Conservation (phyloP, 1,140 invertebrate genomes). For the Hyles vespertilio region DNA sequence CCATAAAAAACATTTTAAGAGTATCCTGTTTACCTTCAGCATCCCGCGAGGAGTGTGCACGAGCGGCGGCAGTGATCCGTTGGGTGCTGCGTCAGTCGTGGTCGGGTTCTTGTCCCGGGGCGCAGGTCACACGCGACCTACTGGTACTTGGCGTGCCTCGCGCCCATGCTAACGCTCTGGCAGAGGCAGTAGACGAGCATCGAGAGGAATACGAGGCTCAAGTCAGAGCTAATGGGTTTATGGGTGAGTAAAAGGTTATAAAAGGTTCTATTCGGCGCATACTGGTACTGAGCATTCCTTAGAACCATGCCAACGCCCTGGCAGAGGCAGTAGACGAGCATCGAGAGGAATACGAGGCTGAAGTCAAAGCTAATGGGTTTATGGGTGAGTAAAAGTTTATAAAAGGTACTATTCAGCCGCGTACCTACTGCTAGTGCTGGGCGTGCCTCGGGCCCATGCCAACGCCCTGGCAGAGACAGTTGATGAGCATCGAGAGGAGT, state of each 20-base stretch:
- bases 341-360: slow-evolving; percentile 31
- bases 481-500: slow-evolving; percentile 31
- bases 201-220: slow-evolving; percentile 34
- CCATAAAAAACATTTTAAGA: neutral
- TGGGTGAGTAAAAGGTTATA: slow-evolving; percentile 46
- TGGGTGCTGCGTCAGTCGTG: slow-evolving; percentile 55
- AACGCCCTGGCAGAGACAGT: slow-evolving; percentile 47
- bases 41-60: slow-evolving; percentile 56
- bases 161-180: slow-evolving; percentile 50
- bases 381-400: slow-evolving; percentile 35
- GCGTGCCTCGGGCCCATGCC: slow-evolving; percentile 54
- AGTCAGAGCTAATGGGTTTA: slow-evolving; percentile 41
- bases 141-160: slow-evolving; percentile 57
- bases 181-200: slow-evolving; percentile 39
- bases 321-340: slow-evolving; percentile 42
- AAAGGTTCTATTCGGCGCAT: too few relatives aligned
- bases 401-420: too few relatives aligned
- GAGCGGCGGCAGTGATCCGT: slow-evolving; percentile 55
- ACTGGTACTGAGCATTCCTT: too few relatives aligned
- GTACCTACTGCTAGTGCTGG: slow-evolving; percentile 48
- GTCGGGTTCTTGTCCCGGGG: slow-evolving; percentile 41
- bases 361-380: slow-evolving; percentile 40
- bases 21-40: slow-evolving; percentile 23
- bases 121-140: slow-evolving; percentile 48
- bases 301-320: slow-evolving; percentile 50